Evolutionary conservation across 2,888 invertebrate genomes (phyloP), one percentile per base, ranked within the genome.

Genomic region (Podotricha telesiphe): DNA sequence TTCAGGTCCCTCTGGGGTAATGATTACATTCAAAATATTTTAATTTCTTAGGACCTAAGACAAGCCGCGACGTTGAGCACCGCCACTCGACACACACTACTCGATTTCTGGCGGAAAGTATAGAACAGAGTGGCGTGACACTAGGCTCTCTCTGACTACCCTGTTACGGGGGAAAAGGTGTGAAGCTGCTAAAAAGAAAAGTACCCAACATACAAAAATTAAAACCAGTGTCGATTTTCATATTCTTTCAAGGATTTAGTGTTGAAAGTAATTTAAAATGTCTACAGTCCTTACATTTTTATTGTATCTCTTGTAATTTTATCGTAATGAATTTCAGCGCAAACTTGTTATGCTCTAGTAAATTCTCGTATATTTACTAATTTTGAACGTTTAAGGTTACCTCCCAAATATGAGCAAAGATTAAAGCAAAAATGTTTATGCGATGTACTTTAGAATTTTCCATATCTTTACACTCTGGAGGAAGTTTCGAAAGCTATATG

Each of bases 401-500:
- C 28, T 22, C 8, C 47, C n/a, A 37, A 55, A 67, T 53, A 62
- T 55, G 47, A 37, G 22, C 1, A 40, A 40, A 40, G n/a, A 22
- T 17, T 22, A 0, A 50, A 40, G 13, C 53, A 20, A 47, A 67
- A 47, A 45, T 34, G 42, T 61, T 53, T 34, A 53, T 61, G 40
- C 20, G 15, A 51, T 34, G 13, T 17, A 22, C 28, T 42, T 47
- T 34, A 22, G 34, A 45, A 53, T 61, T 45, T 61, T 47, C 45
- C 53, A 47, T 45, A 34, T 48, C 45, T 45, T 62, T 67, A 53
- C 62, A 55, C 53, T 53, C 45, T 45, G 53, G 47, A 62, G 67
- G 67, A 67, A 62, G 51, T 67, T 45, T 53, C 62, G 67, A 67
- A 67, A 67, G 53, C 34, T 45, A 17, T 62, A 55, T 28, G 45